phyloP scores from a whole-genome alignment of 2,797 vertebrate species.

The Mormyrops attenuatus region DNA sequence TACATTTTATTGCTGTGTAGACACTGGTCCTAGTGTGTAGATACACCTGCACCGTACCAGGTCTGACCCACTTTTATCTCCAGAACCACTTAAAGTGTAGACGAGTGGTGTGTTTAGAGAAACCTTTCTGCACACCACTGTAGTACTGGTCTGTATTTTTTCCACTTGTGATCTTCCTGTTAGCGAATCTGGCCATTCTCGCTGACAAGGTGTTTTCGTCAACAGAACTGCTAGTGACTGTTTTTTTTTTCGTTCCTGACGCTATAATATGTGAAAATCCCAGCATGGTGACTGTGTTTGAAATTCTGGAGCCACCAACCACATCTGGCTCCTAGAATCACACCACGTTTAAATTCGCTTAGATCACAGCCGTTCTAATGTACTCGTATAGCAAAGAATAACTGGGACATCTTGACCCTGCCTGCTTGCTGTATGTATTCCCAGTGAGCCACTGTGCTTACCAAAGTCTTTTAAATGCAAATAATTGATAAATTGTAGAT shows the following conservation, averaged over 20 bases:
- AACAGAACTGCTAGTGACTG: neutral
- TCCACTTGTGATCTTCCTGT: neutral
- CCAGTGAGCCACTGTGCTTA: neutral
- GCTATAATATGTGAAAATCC: neutral
- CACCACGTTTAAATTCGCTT: neutral
- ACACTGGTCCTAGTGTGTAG: neutral
- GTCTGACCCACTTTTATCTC: neutral
- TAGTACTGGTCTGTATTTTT: neutral
- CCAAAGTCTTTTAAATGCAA: neutral
- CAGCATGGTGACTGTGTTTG: neutral
- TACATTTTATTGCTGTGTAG: neutral
- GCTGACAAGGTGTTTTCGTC: neutral
- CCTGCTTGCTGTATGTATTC: neutral
- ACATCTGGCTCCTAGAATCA: neutral
- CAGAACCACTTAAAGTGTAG: neutral
- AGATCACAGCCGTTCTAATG: neutral
- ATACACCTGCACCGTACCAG: neutral
- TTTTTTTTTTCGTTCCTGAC: neutral
- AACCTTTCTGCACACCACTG: neutral
- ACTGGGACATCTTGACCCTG: neutral
- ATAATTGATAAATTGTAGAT: neutral
- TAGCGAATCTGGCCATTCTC: neutral
- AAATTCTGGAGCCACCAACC: neutral
- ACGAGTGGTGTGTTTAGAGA: neutral
- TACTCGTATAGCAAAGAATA: neutral